Conservation (phyloP, 2,113 vertebrate species). For the Nannobrachium achirus region DNA sequence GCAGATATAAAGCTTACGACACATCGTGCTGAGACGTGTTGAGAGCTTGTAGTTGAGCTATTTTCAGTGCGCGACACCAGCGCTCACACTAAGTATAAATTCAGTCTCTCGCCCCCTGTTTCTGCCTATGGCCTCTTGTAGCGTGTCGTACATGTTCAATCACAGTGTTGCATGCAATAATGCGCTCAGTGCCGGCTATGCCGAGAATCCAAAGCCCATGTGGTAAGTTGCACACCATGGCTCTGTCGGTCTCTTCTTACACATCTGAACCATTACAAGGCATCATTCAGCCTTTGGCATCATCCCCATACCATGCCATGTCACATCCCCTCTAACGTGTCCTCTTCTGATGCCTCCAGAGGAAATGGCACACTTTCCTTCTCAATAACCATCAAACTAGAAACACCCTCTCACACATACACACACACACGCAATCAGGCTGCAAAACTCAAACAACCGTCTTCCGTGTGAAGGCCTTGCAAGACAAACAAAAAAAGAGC, state of each 20-base stretch:
- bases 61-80: too few relatives aligned
- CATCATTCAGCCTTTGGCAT: conserved; percentile 31
- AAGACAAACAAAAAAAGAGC: not conserved
- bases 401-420: conserved; percentile 7
- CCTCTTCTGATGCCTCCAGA: conserved; percentile 19
- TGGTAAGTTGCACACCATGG: conserved; percentile 35
- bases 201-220: conserved; percentile 31
- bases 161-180: conserved; percentile 36
- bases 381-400: conserved; percentile 1
- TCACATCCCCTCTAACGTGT: conserved; percentile 22
- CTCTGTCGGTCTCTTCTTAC: conserved; percentile 26
- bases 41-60: too few relatives aligned
- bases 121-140: conserved; percentile 35
- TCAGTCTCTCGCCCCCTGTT: conserved; percentile 23
- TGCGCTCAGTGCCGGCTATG: conserved; percentile 25
- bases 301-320: conserved; percentile 6
- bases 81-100: too few relatives aligned
- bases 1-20: too few relatives aligned
- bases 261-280: conserved; percentile 31
- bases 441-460: not conserved
- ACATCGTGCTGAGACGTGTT: too few relatives aligned
- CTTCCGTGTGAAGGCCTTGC: conserved; percentile 29
- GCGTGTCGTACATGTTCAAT: conserved; percentile 40
- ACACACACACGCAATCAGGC: not conserved
- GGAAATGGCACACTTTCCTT: conserved; percentile 20